Base-by-base conservation (phyloP, 1,140 invertebrate species). In the Pogonognathellus flavescens region DNA sequence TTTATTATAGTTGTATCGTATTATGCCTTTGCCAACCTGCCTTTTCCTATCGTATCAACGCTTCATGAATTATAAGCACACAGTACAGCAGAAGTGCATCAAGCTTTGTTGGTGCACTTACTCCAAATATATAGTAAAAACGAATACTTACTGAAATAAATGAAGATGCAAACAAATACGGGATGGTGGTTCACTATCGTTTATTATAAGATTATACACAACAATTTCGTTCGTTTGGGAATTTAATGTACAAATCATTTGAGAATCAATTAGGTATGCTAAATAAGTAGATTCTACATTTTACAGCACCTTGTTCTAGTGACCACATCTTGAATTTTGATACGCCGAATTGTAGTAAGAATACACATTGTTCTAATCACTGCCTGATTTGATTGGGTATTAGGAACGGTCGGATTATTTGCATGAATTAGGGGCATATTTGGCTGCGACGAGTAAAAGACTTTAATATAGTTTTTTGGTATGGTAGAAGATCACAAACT, bases 221-320 rank as follows among this genome's bases (percentile, higher is more conserved):
- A 66, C 14, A 66, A 66, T 66, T 66, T 66, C 14, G 62, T 20
- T 66, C 10, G 6, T 20, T 66, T 14, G 3, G 13, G 22, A n/a
- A n/a, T 13, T 25, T 60, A 10, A 18, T 20, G n/a, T 60, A 60
- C 59, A 66, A 66, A 31, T 25, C 22, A 66, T 18, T 66, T 31
- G 62, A 25, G 62, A 66, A 66, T 66, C 62, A 66, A 66, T 66
- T 66, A 14, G 62, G 20, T 66, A 66, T 66, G 62, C 22, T 66
- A 66, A 66, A 66, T 25, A 25, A 25, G 20, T 66, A 20, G 22
- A 14, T 66, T 25, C 62, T 66, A 25, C 22, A 14, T 22, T 66
- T 20, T 25, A 31, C 13, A 25, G 10, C 62, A 66, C 25, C 20
- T 14, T 66, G 22, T 13, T 25, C 13, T 66, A 31, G 14, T 31